A percentile compares a stretch with the other conserved stretches of the same genome.
Conservation (phyloP, 2,888 invertebrate species). For the Caenorhabditis sinica region DNA sequence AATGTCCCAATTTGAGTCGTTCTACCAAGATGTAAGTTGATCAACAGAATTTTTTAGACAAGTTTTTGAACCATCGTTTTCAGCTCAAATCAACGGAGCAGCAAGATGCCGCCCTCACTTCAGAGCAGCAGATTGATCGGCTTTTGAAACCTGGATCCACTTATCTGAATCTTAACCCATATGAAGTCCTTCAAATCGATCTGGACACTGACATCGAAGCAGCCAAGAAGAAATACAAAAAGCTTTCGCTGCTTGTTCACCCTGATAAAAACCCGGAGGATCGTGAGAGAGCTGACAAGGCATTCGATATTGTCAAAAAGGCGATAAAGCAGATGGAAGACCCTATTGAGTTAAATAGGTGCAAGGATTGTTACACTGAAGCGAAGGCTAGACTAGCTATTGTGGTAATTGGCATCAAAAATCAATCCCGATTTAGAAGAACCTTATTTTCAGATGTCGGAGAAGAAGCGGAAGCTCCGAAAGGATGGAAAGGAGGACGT, state of each 20-base stretch:
- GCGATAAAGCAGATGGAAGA: slow-evolving; percentile 88
- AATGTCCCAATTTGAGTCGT: slow-evolving; percentile 77
- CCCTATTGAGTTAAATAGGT: slow-evolving; percentile 94
- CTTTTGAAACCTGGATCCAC: slow-evolving; percentile 96
- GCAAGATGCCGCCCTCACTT: slow-evolving; percentile 95
- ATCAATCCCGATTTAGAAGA: too few relatives aligned
- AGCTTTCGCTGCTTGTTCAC: slow-evolving; percentile 97
- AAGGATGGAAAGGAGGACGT: slow-evolving; percentile 87
- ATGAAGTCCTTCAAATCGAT: slow-evolving; percentile 87
- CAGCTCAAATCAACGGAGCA: slow-evolving; percentile 99
- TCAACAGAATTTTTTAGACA: neutral
- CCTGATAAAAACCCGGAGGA: slow-evolving; percentile 99
- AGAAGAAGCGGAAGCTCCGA: slow-evolving; percentile 94
- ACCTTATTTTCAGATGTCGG: slow-evolving; percentile 88
- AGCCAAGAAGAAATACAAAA: slow-evolving; percentile 95
- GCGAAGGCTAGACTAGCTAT: slow-evolving; percentile 95
- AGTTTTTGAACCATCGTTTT: slow-evolving; percentile 71
- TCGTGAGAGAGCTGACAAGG: slow-evolving; percentile 91
- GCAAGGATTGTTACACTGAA: slow-evolving; percentile 97
- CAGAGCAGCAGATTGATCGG: slow-evolving; percentile 97
- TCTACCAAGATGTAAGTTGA: slow-evolving; percentile 79
- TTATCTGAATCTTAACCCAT: slow-evolving; percentile 98
- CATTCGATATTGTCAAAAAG: slow-evolving; percentile 90
- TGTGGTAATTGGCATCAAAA: slow-evolving; percentile 87
- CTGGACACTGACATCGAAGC: slow-evolving; percentile 93